Percentiles rank a stretch among this genome's conserved stretches.
These are phyloP conservation scores for Drosophila pachea DNA, from an alignment of 1,140 invertebrate species.

Conservation along the genomic window DNA sequence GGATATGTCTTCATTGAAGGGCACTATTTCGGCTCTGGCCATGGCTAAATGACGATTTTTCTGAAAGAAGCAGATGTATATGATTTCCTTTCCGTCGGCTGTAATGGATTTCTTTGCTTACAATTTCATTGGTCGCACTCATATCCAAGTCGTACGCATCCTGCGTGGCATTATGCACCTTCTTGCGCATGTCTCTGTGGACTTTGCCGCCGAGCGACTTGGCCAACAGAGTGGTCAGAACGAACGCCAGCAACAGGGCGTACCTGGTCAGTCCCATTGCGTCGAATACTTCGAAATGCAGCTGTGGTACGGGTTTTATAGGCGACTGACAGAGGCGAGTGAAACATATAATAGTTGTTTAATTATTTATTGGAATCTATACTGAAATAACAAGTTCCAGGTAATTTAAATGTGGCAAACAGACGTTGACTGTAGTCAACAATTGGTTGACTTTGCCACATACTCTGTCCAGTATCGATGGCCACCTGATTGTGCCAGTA, in stretches of 20 bases:
- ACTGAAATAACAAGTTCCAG: no score
- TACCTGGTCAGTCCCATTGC: neutral
- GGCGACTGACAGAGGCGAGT: neutral
- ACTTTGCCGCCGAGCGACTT: no score
- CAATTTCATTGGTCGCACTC: neutral
- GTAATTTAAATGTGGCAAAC: constrained; percentile 34
- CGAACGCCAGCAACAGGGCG: neutral
- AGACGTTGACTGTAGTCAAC: constrained; percentile 58
- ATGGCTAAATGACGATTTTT: no score
- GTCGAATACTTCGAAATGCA: neutral
- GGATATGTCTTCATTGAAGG: neutral
- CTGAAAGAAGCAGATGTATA: no score
- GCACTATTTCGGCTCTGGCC: neutral
- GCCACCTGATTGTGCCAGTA: constrained; percentile 63
- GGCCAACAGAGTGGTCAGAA: neutral
- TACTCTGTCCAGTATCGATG: constrained; percentile 53
- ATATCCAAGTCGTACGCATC: neutral
- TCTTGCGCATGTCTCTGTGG: no score
- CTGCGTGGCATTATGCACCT: no score
- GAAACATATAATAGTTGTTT: no score
- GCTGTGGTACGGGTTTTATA: constrained; percentile 3
- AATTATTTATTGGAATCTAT: neutral
- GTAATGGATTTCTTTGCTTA: neutral
- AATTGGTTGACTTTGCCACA: constrained; percentile 65
- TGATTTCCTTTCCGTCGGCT: no score